Evolutionary conservation across 2,113 vertebrate genomes (phyloP).

Genomic region (Ictidomys tridecemlineatus): DNA sequence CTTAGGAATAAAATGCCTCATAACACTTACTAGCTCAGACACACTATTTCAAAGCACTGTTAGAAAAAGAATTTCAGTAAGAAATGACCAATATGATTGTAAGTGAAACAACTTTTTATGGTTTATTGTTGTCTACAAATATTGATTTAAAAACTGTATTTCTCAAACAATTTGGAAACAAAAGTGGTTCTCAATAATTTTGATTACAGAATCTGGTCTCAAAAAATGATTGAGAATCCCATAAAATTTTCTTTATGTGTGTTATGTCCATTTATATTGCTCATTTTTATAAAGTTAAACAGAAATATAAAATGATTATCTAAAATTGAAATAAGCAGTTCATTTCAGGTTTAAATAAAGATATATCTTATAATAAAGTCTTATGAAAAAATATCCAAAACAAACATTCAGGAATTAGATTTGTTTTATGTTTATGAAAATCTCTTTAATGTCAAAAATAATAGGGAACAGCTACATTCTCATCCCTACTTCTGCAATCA

Average conservation of each 20-base stretch:
- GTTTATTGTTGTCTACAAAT: neutral
- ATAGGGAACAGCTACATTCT: neutral
- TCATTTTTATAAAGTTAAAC: neutral
- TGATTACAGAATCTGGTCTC: neutral
- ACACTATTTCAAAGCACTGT: neutral
- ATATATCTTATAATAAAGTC: neutral
- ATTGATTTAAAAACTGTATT: constrained; percentile 19
- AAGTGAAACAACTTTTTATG: neutral
- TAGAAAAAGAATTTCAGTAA: constrained; percentile 11
- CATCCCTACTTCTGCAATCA: neutral
- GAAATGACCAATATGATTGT: constrained; percentile 9
- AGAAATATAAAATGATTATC: neutral
- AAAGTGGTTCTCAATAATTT: constrained; percentile 45
- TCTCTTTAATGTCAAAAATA: neutral
- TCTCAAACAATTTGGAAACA: constrained; percentile 2
- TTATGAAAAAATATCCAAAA: neutral
- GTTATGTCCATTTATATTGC: neutral
- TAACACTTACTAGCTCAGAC: neutral
- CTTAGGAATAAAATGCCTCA: constrained; percentile 24
- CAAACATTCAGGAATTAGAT: neutral
- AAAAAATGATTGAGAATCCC: neutral
- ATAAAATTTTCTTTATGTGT: neutral
- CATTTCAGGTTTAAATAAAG: neutral
- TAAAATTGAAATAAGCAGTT: neutral
- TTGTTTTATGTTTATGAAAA: constrained; percentile 14